phyloP scores from a whole-genome alignment of 2,888 invertebrate genomes.

The Pyrgus malvae region DNA sequence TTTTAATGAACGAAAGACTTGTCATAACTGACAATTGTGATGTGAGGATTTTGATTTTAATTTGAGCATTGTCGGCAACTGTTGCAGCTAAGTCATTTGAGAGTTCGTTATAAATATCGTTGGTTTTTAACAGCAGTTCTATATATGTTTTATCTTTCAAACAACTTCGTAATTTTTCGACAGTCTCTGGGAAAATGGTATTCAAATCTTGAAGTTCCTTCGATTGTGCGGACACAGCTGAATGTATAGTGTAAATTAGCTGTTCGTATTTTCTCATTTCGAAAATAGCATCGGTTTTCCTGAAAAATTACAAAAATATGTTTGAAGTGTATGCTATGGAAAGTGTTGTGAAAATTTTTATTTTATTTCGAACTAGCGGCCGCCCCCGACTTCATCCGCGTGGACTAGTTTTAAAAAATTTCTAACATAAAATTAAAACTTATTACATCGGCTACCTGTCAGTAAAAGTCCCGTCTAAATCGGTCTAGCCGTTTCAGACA shows the following conservation, averaged over 20 bases:
- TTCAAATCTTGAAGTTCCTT: conserved; percentile 18
- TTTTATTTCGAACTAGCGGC: too few relatives aligned
- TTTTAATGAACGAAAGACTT: conserved; percentile 79
- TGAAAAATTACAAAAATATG: conserved; percentile 39
- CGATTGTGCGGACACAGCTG: conserved; percentile 37
- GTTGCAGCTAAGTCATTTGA: conserved; percentile 23
- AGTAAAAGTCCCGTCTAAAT: too few relatives aligned
- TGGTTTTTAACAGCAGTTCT: conserved; percentile 43
- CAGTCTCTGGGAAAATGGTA: conserved; percentile 10
- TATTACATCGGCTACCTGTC: too few relatives aligned
- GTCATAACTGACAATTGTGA: conserved; percentile 62
- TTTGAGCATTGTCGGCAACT: conserved; percentile 33
- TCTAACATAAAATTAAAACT: too few relatives aligned
- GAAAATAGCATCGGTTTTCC: conserved; percentile 56
- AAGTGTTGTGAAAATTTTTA: too few relatives aligned
- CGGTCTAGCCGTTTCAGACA: too few relatives aligned
- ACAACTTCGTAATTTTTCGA: conserved; percentile 34
- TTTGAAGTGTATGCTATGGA: background rate
- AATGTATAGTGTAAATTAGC: conserved; percentile 47
- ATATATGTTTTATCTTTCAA: conserved; percentile 42
- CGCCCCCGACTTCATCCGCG: too few relatives aligned
- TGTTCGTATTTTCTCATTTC: conserved; percentile 62
- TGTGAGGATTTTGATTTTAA: conserved; percentile 49
- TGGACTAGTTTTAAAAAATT: too few relatives aligned
- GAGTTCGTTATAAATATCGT: conserved; percentile 43